A percentile compares a stretch with the other conserved stretches of the same genome.
phyloP scores from a whole-genome alignment of 2,888 invertebrate genomes.

The Crocallis elinguaria region DNA sequence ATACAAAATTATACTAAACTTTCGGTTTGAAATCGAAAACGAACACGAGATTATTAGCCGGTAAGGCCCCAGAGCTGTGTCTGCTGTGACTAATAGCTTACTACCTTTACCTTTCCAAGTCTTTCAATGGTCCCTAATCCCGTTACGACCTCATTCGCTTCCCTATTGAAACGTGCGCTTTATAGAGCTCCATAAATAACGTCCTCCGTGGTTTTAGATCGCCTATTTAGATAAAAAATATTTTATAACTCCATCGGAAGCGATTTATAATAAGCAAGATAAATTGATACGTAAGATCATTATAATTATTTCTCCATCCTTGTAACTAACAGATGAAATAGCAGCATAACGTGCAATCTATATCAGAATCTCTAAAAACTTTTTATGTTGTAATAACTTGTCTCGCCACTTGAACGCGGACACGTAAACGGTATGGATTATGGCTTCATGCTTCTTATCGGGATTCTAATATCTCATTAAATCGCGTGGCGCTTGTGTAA shows the following conservation, averaged over 20 bases:
- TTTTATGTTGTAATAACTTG: conserved; percentile 10
- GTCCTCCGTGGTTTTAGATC: conserved; percentile 34
- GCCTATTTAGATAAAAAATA: conserved; percentile 38
- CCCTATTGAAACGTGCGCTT: conserved; percentile 25
- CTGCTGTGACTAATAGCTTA: neutral
- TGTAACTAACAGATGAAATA: conserved; percentile 4
- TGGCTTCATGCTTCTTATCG: conserved; percentile 26
- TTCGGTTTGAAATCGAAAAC: no score
- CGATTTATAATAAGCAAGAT: conserved; percentile 12
- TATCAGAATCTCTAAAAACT: conserved; percentile 2
- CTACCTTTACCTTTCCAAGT: conserved; percentile 25
- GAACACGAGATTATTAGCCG: no score
- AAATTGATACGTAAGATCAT: conserved; percentile 1
- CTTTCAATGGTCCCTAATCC: conserved; percentile 30
- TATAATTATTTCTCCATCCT: conserved; percentile 11
- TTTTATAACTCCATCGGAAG: conserved; percentile 19
- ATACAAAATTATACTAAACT: conserved; percentile 1
- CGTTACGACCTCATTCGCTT: conserved; percentile 52
- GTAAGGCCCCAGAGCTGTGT: neutral
- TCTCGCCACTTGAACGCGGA: conserved; percentile 18
- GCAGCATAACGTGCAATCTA: conserved; percentile 8
- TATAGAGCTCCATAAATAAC: conserved; percentile 19
- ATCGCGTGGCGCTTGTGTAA: conserved; percentile 32
- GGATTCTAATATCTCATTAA: conserved; percentile 15
- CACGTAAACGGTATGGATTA: conserved; percentile 16